Conservation (phyloP, 2,797 vertebrate genomes). For the Anguilla marmorata region DNA sequence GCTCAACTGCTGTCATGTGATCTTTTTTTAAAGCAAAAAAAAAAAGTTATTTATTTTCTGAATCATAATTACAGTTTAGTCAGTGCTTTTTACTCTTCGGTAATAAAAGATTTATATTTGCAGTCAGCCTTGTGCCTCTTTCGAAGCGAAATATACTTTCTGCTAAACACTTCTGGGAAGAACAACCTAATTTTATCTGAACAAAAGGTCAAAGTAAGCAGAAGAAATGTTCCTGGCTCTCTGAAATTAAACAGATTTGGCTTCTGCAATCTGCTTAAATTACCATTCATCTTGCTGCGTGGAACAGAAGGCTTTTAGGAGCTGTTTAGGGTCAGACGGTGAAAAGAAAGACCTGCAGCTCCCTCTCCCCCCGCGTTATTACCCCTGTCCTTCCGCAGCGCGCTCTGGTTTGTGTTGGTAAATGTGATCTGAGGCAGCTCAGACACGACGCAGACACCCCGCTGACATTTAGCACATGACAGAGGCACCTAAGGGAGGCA, state of each 20-base stretch:
- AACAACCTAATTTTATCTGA: constrained; percentile 44
- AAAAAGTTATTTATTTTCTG: constrained; percentile 9
- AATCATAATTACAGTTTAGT: constrained; percentile 18
- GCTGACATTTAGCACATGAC: not conserved
- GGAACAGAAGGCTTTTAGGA: constrained; percentile 49
- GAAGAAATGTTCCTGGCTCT: constrained; percentile 38
- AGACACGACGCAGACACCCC: constrained; percentile 48
- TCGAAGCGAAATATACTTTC: not conserved
- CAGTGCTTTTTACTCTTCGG: constrained; percentile 12
- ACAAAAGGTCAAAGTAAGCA: constrained; percentile 46
- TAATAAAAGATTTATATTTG: not conserved
- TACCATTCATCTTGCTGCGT: constrained; percentile 48
- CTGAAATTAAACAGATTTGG: constrained; percentile 53
- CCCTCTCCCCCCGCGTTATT: constrained; percentile 61
- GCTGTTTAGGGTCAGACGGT: constrained; percentile 57
- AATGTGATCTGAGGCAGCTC: constrained; percentile 60
- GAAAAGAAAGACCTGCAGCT: constrained; percentile 45
- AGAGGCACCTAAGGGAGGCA: not conserved
- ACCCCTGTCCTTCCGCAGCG: constrained; percentile 62
- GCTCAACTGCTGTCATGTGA: not conserved
- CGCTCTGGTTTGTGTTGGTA: constrained; percentile 61
- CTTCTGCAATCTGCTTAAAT: constrained; percentile 51
- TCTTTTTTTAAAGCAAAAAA: not conserved
- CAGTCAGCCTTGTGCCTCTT: constrained; percentile 1
- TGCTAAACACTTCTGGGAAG: constrained; percentile 24